Base-by-base conservation (phyloP, 2,888 invertebrate genomes). In the Hydraecia micacea region DNA sequence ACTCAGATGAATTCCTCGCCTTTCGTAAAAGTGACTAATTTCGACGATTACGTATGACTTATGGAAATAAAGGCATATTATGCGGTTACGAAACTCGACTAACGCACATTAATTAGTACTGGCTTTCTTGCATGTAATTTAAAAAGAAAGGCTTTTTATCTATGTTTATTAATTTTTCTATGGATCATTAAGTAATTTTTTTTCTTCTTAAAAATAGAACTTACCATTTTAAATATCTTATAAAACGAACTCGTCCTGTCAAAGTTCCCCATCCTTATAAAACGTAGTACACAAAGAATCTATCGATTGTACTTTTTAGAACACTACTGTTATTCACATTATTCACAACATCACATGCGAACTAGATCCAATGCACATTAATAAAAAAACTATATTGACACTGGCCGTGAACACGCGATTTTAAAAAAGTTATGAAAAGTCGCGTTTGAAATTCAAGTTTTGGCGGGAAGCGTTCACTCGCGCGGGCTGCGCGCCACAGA, bases 381-480 rank as follows among this genome's bases (percentile, higher is more conserved):
- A 78, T 73, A 36, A 89, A 83, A 90, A 90, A 89, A 83, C 86
- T 83, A 86, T 88, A 87, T 88, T 87, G 88, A 91, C 95, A 95
- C 95, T 93, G 91, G 91, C 91, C 90, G 91, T 86, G 83, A 89
- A 91, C 94, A 93, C 93, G 91, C 94, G 91, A 92, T 90, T 87
- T 85, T 87, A 91, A 92, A 91, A 89, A 91, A 77, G 73, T 82
- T 72, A 87, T 70, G 55, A 90, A 91, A 90, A 90, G 81, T 92
- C 89, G 92, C 92, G 93, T 94, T 94, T 93, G 91, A 91, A 91
- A 91, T 95, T 95, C 91, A 92, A 94, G 92, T 93, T 94, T 94
- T 84, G 94, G 95, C 95, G 95, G 95, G 94, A 94, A 95, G 93
- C 96, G 96, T 95, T 93, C 89, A 93, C 88, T 94, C 93, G 94